Percentiles rank a stretch among this genome's conserved stretches.
Evolutionary conservation across 92 coral and sea anemone species (phyloP).

Genomic region (Isaurus tuberculatus): DNA sequence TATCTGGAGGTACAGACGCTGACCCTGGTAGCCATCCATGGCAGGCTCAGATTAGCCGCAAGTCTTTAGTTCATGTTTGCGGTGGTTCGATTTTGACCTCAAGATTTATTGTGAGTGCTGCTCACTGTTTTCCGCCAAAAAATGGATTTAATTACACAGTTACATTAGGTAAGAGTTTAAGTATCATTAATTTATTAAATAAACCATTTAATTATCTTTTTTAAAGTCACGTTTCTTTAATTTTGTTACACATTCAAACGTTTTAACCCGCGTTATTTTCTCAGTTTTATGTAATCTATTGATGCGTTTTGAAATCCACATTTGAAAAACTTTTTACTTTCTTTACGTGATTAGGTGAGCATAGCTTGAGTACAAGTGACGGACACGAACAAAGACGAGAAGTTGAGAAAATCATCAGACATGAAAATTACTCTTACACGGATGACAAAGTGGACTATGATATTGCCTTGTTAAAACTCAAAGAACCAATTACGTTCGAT

Average conservation of each 20-base stretch:
- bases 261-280: too few species aligned
- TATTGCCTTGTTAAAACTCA: constrained; percentile 33
- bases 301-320: background rate
- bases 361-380: constrained; percentile 25
- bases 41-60: constrained; percentile 43
- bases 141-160: constrained; percentile 8
- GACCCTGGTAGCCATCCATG: constrained; percentile 42
- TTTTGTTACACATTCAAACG: background rate
- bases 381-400: constrained; percentile 38
- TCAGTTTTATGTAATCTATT: background rate
- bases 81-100: constrained; percentile 42
- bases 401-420: constrained; percentile 42
- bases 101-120: constrained; percentile 36
- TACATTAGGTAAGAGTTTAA: constrained; percentile 4
- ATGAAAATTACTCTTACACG: constrained; percentile 2
- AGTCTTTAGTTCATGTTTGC: background rate
- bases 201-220: background rate
- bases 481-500: constrained; percentile 26
- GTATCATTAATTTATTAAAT: too few species aligned
- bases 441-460: constrained; percentile 8
- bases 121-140: constrained; percentile 24
- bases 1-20: constrained; percentile 37
- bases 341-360: constrained; percentile 20
- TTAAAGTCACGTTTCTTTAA: too few species aligned
- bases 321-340: background rate